Evolutionary conservation across 2,113 vertebrate species (phyloP), one percentile per base, ranked within the genome.

Genomic region (Miniopterus natalensis): DNA sequence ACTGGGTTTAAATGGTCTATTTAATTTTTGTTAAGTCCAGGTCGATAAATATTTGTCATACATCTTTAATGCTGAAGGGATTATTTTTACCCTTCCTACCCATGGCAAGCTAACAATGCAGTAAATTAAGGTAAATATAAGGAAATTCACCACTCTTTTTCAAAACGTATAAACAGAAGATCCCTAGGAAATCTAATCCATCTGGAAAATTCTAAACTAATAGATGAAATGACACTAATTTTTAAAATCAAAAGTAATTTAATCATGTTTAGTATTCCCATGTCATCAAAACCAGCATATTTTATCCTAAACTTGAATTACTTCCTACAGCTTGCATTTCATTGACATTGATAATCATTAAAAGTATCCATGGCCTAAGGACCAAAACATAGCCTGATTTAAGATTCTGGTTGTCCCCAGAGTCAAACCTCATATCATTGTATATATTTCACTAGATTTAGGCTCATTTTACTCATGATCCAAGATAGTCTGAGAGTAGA

Each of bases 241-340:
- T 51, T 84, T 65, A 5, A 10, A 71, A 63, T 63, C 40, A 20
- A 63, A 85, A 63, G 9, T 79, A 25, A 51, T 40, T 63, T 31
- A 51, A 49, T 8, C 3, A n/a, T 74, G 2, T 36, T 47, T 79
- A 71, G 21, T 3, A 70, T 40, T 51, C 5, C 7, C 5, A 11
- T 23, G 5, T n/a, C 3, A 70, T 73, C 36, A 40, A 63, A 36
- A 14, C 1, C 29, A 80, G 40, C 7, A 29, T 29, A 4, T 29
- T 55, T 55, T 45, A 83, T 6, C 8, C 23, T 80, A 70, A 80
- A 29, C 3, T 90, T 89, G 15, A 84, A 63, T 79, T 59, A 57
- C 14, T 12, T 3, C 13, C 6, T 70, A 1, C 1, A 21, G 21
- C n/a, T 4, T 29, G 0, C 29, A n/a, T 63, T 57, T 29, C 15